Evolutionary conservation across 2,113 vertebrate genomes (phyloP).

Genomic region (Bos taurus): ARS-UCD2.0 NC_037331.1:116919501-116920000

Average conservation of each 20-base stretch:
- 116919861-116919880: background rate
- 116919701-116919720: background rate
- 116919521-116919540: constrained; percentile 92
- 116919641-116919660: background rate
- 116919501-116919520: constrained; percentile 90
- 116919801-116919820: background rate
- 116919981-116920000: background rate
- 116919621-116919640: background rate
- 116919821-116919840: background rate
- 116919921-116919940: background rate
- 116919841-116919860: too few relatives aligned
- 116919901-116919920: background rate
- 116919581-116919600: background rate
- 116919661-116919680: accelerated
- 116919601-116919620: background rate
- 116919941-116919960: background rate
- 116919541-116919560: background rate
- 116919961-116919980: background rate
- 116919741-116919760: accelerated
- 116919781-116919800: background rate
- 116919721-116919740: accelerated
- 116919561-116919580: accelerated
- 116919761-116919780: background rate
- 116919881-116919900: background rate
- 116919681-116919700: background rate